Evolutionary conservation across 2,888 invertebrate species (phyloP).

Genomic region (Tillus elongatus): DNA sequence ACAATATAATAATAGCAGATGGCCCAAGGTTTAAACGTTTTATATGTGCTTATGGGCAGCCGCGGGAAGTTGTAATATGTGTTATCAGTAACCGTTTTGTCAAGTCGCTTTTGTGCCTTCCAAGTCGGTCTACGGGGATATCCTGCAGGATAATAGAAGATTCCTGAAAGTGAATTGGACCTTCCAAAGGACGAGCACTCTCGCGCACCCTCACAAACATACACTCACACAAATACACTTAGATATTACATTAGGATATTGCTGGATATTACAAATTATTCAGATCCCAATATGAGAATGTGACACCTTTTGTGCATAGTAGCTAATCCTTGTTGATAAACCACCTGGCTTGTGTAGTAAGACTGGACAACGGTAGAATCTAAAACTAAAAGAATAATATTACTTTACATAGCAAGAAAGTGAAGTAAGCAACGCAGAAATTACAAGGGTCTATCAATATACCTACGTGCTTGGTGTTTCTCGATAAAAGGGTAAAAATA

Average conservation of each 20-base stretch:
- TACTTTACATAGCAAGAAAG: too few relatives aligned
- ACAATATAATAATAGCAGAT: too few relatives aligned
- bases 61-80: slow-evolving; percentile 26
- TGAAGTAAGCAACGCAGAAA: too few relatives aligned
- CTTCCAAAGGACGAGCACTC: slow-evolving; percentile 22
- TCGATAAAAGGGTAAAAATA: too few relatives aligned
- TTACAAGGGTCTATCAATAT: too few relatives aligned
- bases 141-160: slow-evolving; percentile 30
- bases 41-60: slow-evolving; percentile 24
- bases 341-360: too few relatives aligned
- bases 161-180: slow-evolving; percentile 30
- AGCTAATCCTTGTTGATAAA: too few relatives aligned
- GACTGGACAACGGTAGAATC: too few relatives aligned
- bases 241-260: slow-evolving; percentile 28
- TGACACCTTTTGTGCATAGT: too few relatives aligned
- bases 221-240: slow-evolving; percentile 11
- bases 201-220: slow-evolving; percentile 6
- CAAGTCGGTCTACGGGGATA: slow-evolving; percentile 28
- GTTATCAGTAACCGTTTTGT: slow-evolving; percentile 35
- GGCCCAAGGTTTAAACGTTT: slow-evolving; percentile 28
- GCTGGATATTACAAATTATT: slow-evolving; percentile 27
- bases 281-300: slow-evolving; percentile 27
- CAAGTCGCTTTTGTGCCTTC: slow-evolving; percentile 30
- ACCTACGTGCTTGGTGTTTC: too few relatives aligned
- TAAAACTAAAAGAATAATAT: too few relatives aligned